Evolutionary conservation across 30 jellyfish, hydroid and myxozoan species (phyloP).

Genomic region (Hydractinia symbiolongicarpus): DNA sequence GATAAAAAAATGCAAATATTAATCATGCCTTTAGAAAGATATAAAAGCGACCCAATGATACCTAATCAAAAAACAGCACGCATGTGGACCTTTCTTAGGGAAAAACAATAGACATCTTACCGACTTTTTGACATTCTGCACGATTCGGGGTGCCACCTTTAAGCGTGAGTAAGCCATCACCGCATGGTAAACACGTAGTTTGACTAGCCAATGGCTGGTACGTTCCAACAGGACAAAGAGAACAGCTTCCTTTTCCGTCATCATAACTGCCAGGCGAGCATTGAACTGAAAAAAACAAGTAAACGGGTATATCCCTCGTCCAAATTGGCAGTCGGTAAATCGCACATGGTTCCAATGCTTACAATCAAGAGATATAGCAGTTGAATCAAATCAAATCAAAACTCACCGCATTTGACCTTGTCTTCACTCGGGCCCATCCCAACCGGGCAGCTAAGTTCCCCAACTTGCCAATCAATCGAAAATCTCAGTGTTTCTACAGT

Average conservation of each 20-base stretch:
- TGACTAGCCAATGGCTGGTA: slow-evolving; percentile 63
- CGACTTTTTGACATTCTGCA: not conserved
- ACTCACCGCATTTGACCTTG: slow-evolving; percentile 68
- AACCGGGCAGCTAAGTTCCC: slow-evolving; percentile 46
- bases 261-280: slow-evolving; percentile 78
- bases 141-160: slow-evolving; percentile 28
- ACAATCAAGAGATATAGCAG: not conserved
- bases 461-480: slow-evolving; percentile 33
- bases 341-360: too few species aligned
- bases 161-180: slow-evolving; percentile 44
- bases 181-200: slow-evolving; percentile 56
- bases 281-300: not conserved
- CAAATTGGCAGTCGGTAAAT: not conserved
- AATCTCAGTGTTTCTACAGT: slow-evolving; percentile 19
- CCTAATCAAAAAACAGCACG: too few species aligned
- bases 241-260: slow-evolving; percentile 50
- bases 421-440: slow-evolving; percentile 63
- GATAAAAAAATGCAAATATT: not conserved
- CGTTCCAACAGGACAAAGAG: slow-evolving; percentile 63
- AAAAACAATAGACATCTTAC: not conserved
- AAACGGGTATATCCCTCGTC: not conserved
- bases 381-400: not conserved
- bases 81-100: too few species aligned
- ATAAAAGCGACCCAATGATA: not conserved
- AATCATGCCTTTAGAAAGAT: not conserved